Evolutionary conservation across 2,113 vertebrate genomes (phyloP).

Genomic region (Siniperca chuatsi): DNA sequence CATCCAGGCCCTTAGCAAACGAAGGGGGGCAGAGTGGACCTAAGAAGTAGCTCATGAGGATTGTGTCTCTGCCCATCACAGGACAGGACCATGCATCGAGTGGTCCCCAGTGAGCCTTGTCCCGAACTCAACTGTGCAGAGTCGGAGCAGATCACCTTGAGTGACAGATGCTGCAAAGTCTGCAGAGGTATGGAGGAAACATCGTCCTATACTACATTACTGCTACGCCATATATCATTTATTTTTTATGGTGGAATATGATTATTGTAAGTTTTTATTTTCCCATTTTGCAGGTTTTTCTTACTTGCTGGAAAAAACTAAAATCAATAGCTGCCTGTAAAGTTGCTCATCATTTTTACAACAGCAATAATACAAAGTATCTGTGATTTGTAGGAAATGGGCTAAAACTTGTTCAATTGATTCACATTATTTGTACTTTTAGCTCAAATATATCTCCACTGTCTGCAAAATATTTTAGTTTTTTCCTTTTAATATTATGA

Average conservation of each 20-base stretch:
- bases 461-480: not conserved
- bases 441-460: no score
- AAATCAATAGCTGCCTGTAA: not conserved
- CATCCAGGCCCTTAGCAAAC: slow-evolving; percentile 50
- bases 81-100: slow-evolving; percentile 92
- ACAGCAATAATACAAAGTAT: not conserved
- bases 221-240: no score
- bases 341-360: not conserved
- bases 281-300: not conserved
- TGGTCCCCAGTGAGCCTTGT: slow-evolving; percentile 84
- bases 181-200: slow-evolving; percentile 91
- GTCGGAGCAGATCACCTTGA: slow-evolving; percentile 91
- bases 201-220: not conserved
- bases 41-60: slow-evolving; percentile 25
- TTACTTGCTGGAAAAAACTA: not conserved
- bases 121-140: slow-evolving; percentile 89
- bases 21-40: slow-evolving; percentile 21
- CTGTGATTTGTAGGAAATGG: not conserved
- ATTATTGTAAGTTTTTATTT: not conserved
- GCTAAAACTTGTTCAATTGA: not conserved
- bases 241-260: not conserved
- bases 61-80: slow-evolving; percentile 70
- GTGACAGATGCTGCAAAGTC: slow-evolving; percentile 94
- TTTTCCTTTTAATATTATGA: no score
- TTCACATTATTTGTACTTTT: not conserved